Percentiles rank a stretch among this genome's conserved stretches.
Evolutionary conservation across 2,797 vertebrate species (phyloP).

Genomic region (Poliocrania exsul): DNA sequence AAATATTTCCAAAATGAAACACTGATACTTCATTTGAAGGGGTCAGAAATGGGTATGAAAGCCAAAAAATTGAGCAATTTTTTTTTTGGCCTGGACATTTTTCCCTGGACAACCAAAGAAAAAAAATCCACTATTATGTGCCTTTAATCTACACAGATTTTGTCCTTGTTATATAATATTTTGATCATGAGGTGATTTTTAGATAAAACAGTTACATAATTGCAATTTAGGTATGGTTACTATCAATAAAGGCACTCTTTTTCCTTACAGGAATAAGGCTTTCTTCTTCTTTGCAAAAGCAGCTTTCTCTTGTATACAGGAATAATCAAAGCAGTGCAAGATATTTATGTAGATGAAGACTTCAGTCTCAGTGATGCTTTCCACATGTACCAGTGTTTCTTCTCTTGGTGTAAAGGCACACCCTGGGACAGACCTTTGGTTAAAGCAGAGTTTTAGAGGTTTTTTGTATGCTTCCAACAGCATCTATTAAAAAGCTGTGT

Average conservation of each 20-base stretch:
- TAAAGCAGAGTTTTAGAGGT: neutral
- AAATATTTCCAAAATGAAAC: constrained; percentile 15
- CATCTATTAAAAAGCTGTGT: neutral
- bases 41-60: neutral
- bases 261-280: neutral
- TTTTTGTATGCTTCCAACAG: neutral
- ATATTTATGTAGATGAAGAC: neutral
- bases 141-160: neutral
- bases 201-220: neutral
- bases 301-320: neutral
- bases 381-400: neutral
- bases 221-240: neutral
- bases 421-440: neutral
- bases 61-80: neutral
- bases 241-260: neutral
- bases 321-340: neutral
- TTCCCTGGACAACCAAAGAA: neutral
- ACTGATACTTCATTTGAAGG: neutral
- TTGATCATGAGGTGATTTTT: neutral
- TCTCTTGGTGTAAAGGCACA: neutral
- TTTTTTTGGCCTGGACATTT: neutral
- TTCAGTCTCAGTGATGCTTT: neutral
- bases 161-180: neutral
- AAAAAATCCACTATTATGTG: neutral
- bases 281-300: neutral